These are phyloP conservation scores for Uromys caudimaculatus DNA, from an alignment of 2,797 vertebrate species.

Conservation along the genomic window DNA sequence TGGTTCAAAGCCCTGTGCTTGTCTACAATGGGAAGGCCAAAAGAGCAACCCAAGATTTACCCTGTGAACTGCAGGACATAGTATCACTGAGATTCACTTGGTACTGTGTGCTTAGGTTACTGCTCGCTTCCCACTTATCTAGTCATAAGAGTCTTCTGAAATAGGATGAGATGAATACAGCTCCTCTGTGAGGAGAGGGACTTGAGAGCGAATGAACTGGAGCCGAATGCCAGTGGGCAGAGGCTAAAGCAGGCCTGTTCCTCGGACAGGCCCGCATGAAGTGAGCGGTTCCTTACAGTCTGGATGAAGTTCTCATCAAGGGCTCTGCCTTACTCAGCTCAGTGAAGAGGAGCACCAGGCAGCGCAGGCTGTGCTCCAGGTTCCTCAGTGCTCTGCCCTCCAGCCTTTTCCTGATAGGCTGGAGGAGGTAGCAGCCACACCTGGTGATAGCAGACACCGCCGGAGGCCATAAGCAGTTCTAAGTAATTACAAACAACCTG, in stretches of 20 bases:
- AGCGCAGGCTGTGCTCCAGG: not conserved
- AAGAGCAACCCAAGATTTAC: not conserved
- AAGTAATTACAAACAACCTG: conserved; percentile 14
- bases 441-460: not conserved
- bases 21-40: not conserved
- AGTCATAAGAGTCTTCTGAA: not conserved
- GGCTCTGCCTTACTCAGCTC: not conserved
- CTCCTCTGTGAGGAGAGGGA: not conserved
- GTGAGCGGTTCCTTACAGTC: not conserved
- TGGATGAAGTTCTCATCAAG: not conserved
- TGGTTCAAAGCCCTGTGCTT: not conserved
- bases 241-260: not conserved
- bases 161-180: not conserved
- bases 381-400: not conserved
- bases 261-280: not conserved
- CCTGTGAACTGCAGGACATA: not conserved
- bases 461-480: not conserved
- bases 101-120: not conserved
- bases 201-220: not conserved
- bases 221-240: not conserved
- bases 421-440: not conserved
- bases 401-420: not conserved
- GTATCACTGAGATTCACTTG: not conserved
- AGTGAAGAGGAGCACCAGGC: not conserved
- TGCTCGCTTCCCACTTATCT: not conserved